Evolutionary conservation across 2,888 invertebrate genomes (phyloP).

Genomic region (Xestia ashworthii): DNA sequence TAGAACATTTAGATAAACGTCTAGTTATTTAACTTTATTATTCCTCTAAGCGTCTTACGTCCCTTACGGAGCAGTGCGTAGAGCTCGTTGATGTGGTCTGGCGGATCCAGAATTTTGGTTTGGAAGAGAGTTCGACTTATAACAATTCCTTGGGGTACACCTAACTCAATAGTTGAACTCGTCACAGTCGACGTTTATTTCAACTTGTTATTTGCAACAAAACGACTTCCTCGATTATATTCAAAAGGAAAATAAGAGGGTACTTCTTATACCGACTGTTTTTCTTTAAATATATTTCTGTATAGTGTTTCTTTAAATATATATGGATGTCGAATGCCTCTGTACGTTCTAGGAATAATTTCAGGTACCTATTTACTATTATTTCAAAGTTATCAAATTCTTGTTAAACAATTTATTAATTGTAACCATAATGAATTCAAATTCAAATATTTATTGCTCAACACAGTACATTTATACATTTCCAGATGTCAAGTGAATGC

Average conservation of each 20-base stretch:
- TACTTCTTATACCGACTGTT: not conserved
- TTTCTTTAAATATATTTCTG: not conserved
- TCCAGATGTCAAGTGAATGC: too few relatives aligned
- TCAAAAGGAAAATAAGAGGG: not conserved
- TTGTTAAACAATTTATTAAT: not conserved
- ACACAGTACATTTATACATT: too few relatives aligned
- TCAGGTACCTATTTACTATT: not conserved
- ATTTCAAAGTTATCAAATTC: not conserved
- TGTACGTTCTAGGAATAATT: not conserved
- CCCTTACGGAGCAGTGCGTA: not conserved
- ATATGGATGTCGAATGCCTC: not conserved
- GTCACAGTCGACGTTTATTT: not conserved
- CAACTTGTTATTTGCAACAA: not conserved
- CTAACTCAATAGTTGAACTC: too few relatives aligned
- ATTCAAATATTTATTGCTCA: too few relatives aligned
- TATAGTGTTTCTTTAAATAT: not conserved
- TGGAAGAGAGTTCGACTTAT: slow-evolving; percentile 11
- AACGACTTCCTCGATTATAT: not conserved
- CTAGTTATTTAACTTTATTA: not conserved
- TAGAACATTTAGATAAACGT: not conserved
- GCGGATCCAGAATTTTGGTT: not conserved
- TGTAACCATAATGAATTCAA: not conserved
- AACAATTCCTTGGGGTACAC: slow-evolving; percentile 17
- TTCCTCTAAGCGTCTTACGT: not conserved
- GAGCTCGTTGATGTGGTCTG: not conserved